Evolutionary conservation across 2,113 vertebrate genomes (phyloP), one percentile per base, ranked within the genome.

Genomic region (Tetraodon nigroviridis): DNA sequence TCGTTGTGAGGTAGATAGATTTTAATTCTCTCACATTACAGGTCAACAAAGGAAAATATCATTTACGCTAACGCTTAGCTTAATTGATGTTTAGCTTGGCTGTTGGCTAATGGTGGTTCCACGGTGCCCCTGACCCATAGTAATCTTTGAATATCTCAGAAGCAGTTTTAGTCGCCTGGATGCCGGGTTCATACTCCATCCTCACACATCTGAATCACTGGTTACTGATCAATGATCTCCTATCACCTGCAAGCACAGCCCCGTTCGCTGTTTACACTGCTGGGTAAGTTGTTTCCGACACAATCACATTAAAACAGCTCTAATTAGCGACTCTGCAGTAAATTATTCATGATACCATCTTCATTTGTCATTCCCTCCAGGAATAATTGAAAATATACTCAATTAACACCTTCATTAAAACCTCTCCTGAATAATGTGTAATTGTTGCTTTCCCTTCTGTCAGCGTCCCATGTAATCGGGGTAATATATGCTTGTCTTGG

Each of bases 321-420:
- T 78, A 73, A 76, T 78, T 64, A 75, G 37, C 75, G 15, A n/a
- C 44, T 60, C 13, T 24, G 42, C 41, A 48, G 62, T 67, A 58
- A 78, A 76, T 80, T 71, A 74, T 67, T 76, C 46, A 71, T 51
- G 54, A 73, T 66, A 57, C 14, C 19, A 67, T 80, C 66, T 66
- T 24, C 24, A 59, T 68, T 59, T 76, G 55, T 57, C 61, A 72
- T 64, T 66, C 63, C 63, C 45, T 67, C 27, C 56, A 63, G 75
- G 55, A 79, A 58, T 71, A 71, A 82, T 67, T 72, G 64, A 79
- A 80, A 80, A 84, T 69, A 70, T 63, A 61, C 44, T 73, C 73
- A 77, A 78, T 80, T 80, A 80, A 76, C 59, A 57, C 60, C 54
- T 79, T 69, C 76, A 81, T 78, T 75, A 64, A 76, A 76, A 63